Conservation (phyloP, 2,888 invertebrate species). For the Piscicola geometra region DNA sequence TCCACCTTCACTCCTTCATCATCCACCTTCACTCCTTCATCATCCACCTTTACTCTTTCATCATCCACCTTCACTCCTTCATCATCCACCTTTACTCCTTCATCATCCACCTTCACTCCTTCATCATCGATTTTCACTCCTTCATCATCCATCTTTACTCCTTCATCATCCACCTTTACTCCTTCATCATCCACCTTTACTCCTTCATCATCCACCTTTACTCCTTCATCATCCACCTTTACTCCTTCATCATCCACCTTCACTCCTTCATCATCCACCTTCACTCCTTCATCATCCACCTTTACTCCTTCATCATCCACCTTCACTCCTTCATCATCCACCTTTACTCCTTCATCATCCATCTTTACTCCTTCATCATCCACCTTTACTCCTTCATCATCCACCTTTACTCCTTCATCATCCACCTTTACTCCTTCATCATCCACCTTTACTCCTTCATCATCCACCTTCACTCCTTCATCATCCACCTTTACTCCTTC, state of each 20-base stretch:
- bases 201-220: not conserved
- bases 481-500: too few species aligned
- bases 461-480: too few species aligned
- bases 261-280: not conserved
- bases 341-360: too few species aligned
- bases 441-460: too few species aligned
- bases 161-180: not conserved
- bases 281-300: not conserved
- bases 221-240: not conserved
- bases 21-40: not conserved
- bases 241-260: not conserved
- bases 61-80: not conserved
- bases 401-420: too few species aligned
- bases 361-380: too few species aligned
- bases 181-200: not conserved
- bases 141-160: not conserved
- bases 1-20: not conserved
- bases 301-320: not conserved
- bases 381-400: too few species aligned
- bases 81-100: not conserved
- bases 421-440: too few species aligned
- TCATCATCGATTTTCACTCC: not conserved
- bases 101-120: not conserved
- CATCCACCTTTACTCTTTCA: not conserved
- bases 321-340: not conserved